Conservation (phyloP, 2,113 vertebrate genomes). For the Percopsis transmontana region DNA sequence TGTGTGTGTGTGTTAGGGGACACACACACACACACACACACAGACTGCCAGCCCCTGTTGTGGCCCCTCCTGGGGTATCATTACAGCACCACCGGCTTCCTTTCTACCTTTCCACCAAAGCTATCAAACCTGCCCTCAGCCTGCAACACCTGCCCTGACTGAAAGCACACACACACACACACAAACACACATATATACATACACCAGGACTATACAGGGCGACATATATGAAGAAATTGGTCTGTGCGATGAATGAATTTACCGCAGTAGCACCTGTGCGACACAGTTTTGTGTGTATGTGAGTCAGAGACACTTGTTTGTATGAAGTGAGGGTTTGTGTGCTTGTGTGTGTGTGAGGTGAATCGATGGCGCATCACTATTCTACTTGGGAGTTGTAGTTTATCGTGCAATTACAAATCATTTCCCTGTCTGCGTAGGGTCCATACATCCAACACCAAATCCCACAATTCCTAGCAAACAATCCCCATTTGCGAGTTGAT, state of each 20-base stretch:
- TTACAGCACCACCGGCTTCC: conserved; percentile 58
- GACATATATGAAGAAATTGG: background rate
- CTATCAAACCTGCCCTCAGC: conserved; percentile 25
- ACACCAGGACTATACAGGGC: conserved; percentile 1
- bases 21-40: conserved; percentile 11
- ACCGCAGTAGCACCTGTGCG: no score
- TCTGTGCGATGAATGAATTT: no score
- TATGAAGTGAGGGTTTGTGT: no score
- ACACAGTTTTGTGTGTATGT: background rate
- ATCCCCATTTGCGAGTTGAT: no score
- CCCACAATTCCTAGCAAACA: no score
- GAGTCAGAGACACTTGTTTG: background rate
- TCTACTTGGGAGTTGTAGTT: no score
- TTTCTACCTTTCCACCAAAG: conserved; percentile 33
- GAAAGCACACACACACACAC: conserved; percentile 23
- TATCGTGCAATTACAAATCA: no score
- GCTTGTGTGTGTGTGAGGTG: no score
- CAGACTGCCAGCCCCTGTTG: background rate
- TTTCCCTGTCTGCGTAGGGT: no score
- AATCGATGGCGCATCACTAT: no score
- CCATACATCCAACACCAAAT: no score
- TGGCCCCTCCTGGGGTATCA: conserved; percentile 44
- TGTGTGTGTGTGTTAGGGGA: conserved; percentile 1
- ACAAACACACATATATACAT: background rate
- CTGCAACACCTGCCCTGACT: conserved; percentile 31